A percentile compares a stretch with the other conserved stretches of the same genome.
Evolutionary conservation across 1,140 invertebrate genomes (phyloP).

Genomic region (Triops longicaudatus): DNA sequence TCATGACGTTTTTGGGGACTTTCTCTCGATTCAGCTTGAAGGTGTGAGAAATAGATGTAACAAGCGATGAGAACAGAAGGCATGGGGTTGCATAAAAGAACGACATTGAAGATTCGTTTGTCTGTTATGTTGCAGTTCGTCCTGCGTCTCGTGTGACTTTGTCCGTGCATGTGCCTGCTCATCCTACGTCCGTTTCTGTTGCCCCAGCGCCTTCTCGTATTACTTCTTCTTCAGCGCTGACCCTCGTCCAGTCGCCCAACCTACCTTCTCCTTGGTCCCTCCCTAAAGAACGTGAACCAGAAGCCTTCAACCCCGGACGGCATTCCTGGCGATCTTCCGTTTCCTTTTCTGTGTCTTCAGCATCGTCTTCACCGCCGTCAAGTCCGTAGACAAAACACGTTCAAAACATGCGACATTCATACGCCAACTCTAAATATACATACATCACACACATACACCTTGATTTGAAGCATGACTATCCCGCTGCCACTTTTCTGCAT

Average conservation of each 20-base stretch:
- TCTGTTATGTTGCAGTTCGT: conserved; percentile 15
- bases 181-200: conserved; percentile 6
- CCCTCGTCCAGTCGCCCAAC: conserved; percentile 1
- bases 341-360: neutral
- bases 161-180: conserved; percentile 13
- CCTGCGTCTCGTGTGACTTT: conserved; percentile 6
- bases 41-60: neutral
- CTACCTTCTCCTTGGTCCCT: neutral
- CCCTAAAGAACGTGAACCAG: neutral
- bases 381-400: neutral
- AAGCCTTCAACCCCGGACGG: neutral
- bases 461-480: conserved; percentile 1
- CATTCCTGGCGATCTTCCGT: conserved; percentile 1
- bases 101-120: neutral
- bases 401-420: neutral
- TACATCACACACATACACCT: neutral
- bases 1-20: neutral
- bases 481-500: neutral
- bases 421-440: neutral
- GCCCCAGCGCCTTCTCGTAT: neutral
- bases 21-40: neutral
- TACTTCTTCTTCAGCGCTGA: neutral
- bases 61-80: neutral
- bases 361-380: neutral
- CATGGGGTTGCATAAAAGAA: conserved; percentile 8